Evolutionary conservation across 2,113 vertebrate genomes (phyloP).

Genomic region (Solenodon paradoxus): DNA sequence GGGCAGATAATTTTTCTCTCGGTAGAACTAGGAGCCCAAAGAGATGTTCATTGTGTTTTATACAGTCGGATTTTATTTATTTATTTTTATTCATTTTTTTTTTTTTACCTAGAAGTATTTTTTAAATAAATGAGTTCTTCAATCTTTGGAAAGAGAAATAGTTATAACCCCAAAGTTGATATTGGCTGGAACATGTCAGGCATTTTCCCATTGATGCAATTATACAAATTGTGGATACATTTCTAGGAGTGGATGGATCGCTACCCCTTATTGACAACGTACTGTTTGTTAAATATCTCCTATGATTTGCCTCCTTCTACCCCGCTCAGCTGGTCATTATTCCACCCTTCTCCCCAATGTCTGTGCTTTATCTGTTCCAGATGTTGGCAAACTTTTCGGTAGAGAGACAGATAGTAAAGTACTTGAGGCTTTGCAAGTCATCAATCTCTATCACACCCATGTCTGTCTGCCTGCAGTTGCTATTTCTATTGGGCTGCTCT

Average conservation of each 20-base stretch:
- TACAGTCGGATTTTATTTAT: no score
- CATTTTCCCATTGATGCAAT: neutral
- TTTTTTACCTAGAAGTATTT: neutral
- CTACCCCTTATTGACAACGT: neutral
- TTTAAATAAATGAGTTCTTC: neutral
- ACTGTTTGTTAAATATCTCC: neutral
- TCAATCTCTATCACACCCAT: accelerated
- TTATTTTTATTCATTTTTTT: no score
- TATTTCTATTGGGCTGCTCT: neutral
- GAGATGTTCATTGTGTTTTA: neutral
- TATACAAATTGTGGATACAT: neutral
- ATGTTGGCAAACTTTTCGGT: neutral
- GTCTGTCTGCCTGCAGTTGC: neutral
- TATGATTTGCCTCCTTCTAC: neutral
- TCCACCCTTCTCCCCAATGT: neutral
- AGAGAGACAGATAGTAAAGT: neutral
- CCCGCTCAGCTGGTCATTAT: neutral
- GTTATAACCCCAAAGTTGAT: neutral
- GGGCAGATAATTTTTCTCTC: constrained; percentile 7
- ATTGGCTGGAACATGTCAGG: neutral
- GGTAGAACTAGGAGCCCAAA: neutral
- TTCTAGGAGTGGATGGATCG: neutral
- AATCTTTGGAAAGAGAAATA: neutral
- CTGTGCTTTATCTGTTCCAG: neutral
- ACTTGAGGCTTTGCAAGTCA: neutral